Base-by-base conservation (phyloP, 2,888 invertebrate species). In the Psylliodes chrysocephalus region DNA sequence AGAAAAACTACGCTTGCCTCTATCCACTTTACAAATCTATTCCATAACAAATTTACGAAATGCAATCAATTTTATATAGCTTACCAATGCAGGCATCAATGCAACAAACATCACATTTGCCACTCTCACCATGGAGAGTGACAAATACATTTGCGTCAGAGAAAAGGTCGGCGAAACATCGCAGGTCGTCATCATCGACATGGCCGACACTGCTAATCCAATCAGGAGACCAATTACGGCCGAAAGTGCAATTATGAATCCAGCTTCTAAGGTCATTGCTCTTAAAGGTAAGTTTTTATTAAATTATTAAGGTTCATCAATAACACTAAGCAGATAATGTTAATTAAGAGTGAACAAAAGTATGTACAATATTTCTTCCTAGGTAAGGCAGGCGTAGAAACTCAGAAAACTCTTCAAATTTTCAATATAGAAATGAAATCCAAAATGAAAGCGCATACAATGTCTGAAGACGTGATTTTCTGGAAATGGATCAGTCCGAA, bases 371-470 rank as follows among this genome's bases (percentile, higher is more conserved):
- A 52, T 12, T 4, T 53, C n/a, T n/a, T n/a, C n/a, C n/a, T 33
- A 89, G 96, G 96, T 86, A 89, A 88, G 75, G 86, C 87, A 19
- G 87, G 88, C 33, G 86, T 85, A 63, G 87, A 87, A 84, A 97
- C 97, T 72, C 93, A 93, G 85, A 96, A 96, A 84, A 98, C 97
- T 28, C 89, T 98, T 76, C 98, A 98, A 85, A 98, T 99, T 75
- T 98, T 98, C 86, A 98, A 98, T 85, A 98, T 99, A 83, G 98
- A 99, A 84, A 96, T 97, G 95, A 98, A 98, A 83, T 95, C 95
- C 40, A 98, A 98, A 84, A 97, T 99, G 95, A 98, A 98, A 84
- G 95, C 97, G 35, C 96, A 98, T 84, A 93, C 94, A 44, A 96
- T 98, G 94, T 90, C 91, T 15, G 96, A 96, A 78, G 97, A 98